These are phyloP conservation scores for Camponotus fellah DNA, from an alignment of 2,888 invertebrate species.

Conservation along the genomic window DNA sequence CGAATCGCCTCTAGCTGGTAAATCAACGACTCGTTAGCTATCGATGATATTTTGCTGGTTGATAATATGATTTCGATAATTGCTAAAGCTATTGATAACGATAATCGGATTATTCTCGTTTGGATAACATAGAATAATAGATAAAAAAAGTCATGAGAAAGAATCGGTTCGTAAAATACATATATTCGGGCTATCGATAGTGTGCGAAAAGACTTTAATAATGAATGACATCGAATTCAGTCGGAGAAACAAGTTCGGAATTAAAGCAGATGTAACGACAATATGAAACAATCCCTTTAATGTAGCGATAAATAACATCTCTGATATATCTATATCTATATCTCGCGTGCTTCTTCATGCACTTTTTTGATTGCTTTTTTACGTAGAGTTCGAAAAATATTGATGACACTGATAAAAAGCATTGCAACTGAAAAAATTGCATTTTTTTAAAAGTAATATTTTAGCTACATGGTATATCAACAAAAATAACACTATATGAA, in stretches of 20 bases:
- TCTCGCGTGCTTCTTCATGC: neutral
- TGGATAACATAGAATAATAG: conserved; percentile 19
- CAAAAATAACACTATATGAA: neutral
- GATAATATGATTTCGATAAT: conserved; percentile 54
- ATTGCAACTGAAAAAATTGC: neutral
- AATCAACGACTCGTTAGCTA: conserved; percentile 49
- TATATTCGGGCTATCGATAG: neutral
- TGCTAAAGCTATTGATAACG: conserved; percentile 41
- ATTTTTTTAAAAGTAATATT: conserved; percentile 2
- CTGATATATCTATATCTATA: neutral
- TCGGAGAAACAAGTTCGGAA: conserved; percentile 28
- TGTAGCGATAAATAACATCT: neutral
- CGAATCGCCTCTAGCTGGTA: conserved; percentile 23
- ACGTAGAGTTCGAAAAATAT: neutral
- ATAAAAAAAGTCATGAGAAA: neutral
- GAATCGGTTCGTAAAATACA: neutral
- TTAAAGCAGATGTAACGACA: conserved; percentile 39
- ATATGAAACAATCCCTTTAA: conserved; percentile 2
- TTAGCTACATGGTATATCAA: neutral
- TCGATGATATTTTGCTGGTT: conserved; percentile 36
- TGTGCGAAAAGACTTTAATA: conserved; percentile 32
- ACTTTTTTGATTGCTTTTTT: neutral
- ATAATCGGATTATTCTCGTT: conserved; percentile 20
- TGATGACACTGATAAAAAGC: neutral
- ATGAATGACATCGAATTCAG: conserved; percentile 43